Conservation (phyloP, 2,113 vertebrate species). For the Otocyon megalotis region DNA sequence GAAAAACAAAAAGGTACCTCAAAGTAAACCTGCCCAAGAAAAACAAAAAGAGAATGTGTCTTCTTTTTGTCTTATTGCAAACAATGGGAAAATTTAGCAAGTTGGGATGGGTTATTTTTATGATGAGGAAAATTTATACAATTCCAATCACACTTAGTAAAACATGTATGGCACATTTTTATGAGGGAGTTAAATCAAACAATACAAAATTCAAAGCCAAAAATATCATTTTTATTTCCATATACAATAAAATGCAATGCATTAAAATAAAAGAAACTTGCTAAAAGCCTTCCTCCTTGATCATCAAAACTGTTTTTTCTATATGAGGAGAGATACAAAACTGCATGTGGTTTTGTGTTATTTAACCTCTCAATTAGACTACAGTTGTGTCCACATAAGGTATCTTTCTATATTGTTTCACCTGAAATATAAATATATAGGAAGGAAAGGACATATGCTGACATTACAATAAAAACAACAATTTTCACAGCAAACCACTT, state of each 20-base stretch:
- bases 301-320: not conserved
- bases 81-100: not conserved
- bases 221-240: conserved; percentile 33
- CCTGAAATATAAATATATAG: not conserved
- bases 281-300: not conserved
- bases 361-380: not conserved
- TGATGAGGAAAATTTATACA: not conserved
- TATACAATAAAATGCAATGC: not conserved
- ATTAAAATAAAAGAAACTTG: not conserved
- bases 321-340: not conserved
- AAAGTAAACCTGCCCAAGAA: not conserved
- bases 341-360: not conserved
- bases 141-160: conserved; percentile 8
- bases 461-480: not conserved
- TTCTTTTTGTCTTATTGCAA: not conserved
- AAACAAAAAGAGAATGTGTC: not conserved
- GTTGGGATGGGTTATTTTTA: conserved; percentile 22
- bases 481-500: not conserved
- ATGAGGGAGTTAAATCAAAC: conserved; percentile 20
- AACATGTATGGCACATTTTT: conserved; percentile 12
- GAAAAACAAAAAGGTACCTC: not conserved
- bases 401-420: not conserved
- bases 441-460: not conserved
- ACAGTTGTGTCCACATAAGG: not conserved
- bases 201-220: not conserved